Conservation (phyloP, 1,140 invertebrate species). For the Drosophila lacertosa region DNA sequence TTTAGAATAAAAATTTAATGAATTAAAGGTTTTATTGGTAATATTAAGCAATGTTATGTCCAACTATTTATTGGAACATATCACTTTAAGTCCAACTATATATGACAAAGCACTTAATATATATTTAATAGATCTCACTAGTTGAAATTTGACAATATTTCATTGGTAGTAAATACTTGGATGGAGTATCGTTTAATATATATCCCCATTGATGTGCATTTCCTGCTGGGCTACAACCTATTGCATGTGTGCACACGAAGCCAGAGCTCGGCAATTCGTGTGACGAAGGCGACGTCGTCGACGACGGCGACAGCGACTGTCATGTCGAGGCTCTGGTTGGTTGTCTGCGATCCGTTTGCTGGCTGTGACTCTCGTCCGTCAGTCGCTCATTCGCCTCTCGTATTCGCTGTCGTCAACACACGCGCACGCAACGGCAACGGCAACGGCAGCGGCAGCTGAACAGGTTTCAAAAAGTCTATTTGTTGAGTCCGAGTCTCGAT, state of each 20-base stretch:
- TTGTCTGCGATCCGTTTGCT: slow-evolving; percentile 41
- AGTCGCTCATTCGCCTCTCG: slow-evolving; percentile 52
- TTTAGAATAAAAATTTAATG: too few relatives aligned
- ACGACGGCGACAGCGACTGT: slow-evolving; percentile 35
- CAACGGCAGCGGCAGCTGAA: slow-evolving; percentile 35
- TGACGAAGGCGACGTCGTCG: slow-evolving; percentile 29
- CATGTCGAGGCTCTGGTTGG: slow-evolving; percentile 48
- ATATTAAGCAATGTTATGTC: too few relatives aligned
- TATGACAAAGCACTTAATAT: too few relatives aligned
- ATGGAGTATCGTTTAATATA: too few relatives aligned
- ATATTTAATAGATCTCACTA: too few relatives aligned
- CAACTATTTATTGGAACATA: too few relatives aligned
- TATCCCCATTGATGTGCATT: background rate
- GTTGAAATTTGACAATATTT: too few relatives aligned
- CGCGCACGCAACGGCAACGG: slow-evolving; percentile 42
- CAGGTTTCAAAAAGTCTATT: slow-evolving; percentile 49
- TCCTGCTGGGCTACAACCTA: slow-evolving; percentile 24
- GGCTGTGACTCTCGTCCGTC: slow-evolving; percentile 46
- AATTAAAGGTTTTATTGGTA: too few relatives aligned
- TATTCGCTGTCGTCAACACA: slow-evolving; percentile 61
- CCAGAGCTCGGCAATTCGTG: slow-evolving; percentile 34
- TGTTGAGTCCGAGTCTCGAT: slow-evolving; percentile 48
- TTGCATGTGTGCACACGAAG: slow-evolving; percentile 34
- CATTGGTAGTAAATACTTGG: too few relatives aligned
- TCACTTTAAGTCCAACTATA: too few relatives aligned